Evolutionary conservation across 2,888 invertebrate species (phyloP), one percentile per base, ranked within the genome.

Genomic region (Lasioglossum figueresi): DNA sequence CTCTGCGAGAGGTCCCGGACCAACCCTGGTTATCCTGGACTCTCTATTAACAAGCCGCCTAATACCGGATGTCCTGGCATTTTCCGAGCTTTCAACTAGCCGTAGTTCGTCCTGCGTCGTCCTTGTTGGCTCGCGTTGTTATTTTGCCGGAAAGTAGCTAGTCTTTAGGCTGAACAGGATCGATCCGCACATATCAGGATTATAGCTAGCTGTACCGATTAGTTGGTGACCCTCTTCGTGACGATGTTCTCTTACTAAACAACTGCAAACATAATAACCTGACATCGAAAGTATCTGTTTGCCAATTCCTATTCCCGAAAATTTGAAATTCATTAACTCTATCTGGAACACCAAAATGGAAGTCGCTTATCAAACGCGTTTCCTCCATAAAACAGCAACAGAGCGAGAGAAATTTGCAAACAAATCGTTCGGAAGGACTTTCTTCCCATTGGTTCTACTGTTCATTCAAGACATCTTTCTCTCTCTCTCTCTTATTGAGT

Each of bases 41-140:
- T 66, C 76, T 80, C 76, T 76, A 83, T 83, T 66, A 80, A 76
- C 73, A 59, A 59, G 73, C 31, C 45, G 73, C 63, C 31, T 63
- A 73, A 56, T 45, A 63, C 31, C 63, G 63, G 63, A 34, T 72
- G 63, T 19, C 34, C 34, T 23, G 66, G 3, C 34, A 34, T 66
- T 66, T 66, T 66, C 34, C 66, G 19, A 34, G 34, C 34, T 66
- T 66, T 63, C 31, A 63, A 63, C 63, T 63, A 27, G 2, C 63
- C 31, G 6, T 16, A 31, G 59, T 23, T 52, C 27, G 2, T 31
- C 31, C 52, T 52, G 3, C 23, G 10, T n/a, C 23, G 10, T 1
- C 23, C 52, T 10, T 23, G 10, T n/a, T 3, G n/a, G 23, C n/a
- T 8, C n/a, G n/a, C 52, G 3, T 23, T 52, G 52, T 52, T 10